Percentiles rank a stretch among this genome's conserved stretches.
phyloP scores from a whole-genome alignment of 2,113 vertebrate species.

The Neoarius graeffei region DNA sequence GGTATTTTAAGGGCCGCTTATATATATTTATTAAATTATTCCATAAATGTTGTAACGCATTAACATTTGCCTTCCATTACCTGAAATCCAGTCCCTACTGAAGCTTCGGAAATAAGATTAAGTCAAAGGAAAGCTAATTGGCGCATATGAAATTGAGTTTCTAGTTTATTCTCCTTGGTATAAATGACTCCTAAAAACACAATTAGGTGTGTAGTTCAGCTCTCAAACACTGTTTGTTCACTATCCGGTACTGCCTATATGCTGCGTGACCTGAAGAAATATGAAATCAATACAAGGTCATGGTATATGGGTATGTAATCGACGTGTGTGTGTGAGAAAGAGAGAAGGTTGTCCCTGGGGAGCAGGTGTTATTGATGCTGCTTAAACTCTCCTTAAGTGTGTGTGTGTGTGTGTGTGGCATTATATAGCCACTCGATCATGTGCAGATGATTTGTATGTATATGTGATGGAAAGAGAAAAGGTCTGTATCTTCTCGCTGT shows the following conservation, averaged over 20 bases:
- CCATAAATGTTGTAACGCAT: conserved; percentile 8
- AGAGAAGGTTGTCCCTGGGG: neutral
- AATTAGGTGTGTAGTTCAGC: neutral
- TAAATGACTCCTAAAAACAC: conserved; percentile 23
- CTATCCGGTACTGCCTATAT: neutral
- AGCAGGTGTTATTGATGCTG: neutral
- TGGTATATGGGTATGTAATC: neutral
- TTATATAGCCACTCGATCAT: neutral
- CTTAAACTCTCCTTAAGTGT: neutral
- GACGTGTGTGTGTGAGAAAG: neutral
- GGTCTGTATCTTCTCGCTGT: neutral
- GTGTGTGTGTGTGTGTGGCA: neutral
- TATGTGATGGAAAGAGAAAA: neutral
- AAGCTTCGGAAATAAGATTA: conserved; percentile 29
- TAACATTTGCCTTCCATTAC: neutral
- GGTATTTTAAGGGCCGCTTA: neutral
- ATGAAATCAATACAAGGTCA: conserved; percentile 24
- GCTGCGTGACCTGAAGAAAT: neutral
- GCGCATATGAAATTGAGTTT: conserved; percentile 16
- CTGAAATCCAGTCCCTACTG: neutral
- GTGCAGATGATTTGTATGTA: neutral
- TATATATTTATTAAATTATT: conserved; percentile 35
- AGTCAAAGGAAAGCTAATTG: conserved; percentile 13
- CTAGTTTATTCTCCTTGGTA: neutral
- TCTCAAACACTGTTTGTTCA: neutral